These are phyloP conservation scores for Rhagologus leucostigma DNA, from an alignment of 2,113 vertebrate species.

Conservation along the genomic window DNA sequence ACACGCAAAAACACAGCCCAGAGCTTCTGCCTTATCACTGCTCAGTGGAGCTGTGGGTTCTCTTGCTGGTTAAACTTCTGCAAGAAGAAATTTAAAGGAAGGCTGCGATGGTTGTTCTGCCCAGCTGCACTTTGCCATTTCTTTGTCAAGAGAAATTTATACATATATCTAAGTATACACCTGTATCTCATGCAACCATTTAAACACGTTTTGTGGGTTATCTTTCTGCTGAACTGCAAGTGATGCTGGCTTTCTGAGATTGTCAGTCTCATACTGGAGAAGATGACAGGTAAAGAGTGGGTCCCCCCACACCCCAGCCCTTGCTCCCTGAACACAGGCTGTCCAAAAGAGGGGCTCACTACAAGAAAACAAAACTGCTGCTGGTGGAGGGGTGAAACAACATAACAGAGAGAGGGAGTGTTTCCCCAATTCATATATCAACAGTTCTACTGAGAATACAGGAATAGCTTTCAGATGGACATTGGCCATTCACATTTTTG, in stretches of 20 bases:
- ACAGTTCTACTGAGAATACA: background rate
- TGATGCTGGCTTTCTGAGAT: background rate
- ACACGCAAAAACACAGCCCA: background rate
- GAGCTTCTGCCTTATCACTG: background rate
- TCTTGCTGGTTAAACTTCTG: background rate
- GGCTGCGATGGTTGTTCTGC: background rate
- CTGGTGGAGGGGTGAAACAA: background rate
- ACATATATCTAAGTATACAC: accelerated
- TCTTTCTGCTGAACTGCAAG: background rate
- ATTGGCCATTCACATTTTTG: conserved; percentile 3
- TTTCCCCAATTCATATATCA: background rate
- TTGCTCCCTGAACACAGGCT: background rate
- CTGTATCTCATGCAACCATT: background rate
- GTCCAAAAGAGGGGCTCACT: background rate
- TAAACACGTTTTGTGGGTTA: background rate
- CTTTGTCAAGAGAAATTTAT: background rate
- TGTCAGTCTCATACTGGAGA: background rate
- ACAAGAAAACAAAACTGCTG: background rate
- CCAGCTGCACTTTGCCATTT: background rate
- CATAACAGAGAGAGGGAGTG: background rate
- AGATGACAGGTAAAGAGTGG: background rate
- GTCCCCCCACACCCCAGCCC: background rate
- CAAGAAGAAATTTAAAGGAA: background rate
- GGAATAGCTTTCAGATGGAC: conserved; percentile 26
- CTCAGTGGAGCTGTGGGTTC: background rate